Evolutionary conservation across 2,113 vertebrate species (phyloP).

Genomic region (Eretmochelys imbricata): DNA sequence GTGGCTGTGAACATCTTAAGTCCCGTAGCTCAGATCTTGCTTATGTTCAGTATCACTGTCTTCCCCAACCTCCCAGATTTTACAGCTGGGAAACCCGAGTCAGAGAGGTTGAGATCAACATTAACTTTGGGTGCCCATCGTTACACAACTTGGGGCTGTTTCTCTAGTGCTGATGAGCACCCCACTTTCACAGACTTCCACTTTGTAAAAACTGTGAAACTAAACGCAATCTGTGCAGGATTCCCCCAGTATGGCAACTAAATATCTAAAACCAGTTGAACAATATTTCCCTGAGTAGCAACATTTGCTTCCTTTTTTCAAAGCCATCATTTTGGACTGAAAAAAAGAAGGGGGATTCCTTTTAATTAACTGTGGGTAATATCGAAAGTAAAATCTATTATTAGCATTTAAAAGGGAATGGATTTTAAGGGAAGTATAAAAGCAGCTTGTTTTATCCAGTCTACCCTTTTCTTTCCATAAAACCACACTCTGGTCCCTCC

Average conservation of each 20-base stretch:
- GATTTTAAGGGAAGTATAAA: neutral
- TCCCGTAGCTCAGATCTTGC: neutral
- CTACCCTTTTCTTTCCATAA: neutral
- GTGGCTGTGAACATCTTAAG: neutral
- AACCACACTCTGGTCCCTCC: neutral
- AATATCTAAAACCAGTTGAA: neutral
- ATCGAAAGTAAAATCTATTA: neutral
- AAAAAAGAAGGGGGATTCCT: conserved; percentile 9
- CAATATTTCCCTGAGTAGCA: conserved; percentile 7
- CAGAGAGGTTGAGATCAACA: accelerated
- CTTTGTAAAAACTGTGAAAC: conserved; percentile 13
- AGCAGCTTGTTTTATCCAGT: neutral
- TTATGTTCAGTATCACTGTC: neutral
- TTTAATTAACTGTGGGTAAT: neutral
- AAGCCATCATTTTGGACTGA: neutral
- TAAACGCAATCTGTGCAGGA: neutral
- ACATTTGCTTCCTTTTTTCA: conserved; percentile 44
- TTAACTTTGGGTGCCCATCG: neutral
- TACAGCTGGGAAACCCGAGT: neutral
- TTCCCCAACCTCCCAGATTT: neutral
- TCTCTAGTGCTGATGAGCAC: neutral
- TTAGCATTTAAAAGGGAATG: neutral
- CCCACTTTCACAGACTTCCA: neutral
- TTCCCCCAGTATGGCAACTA: neutral
- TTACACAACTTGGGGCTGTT: neutral